Evolutionary conservation across 2,888 invertebrate species (phyloP).

Genomic region (Torymus auratus): DNA sequence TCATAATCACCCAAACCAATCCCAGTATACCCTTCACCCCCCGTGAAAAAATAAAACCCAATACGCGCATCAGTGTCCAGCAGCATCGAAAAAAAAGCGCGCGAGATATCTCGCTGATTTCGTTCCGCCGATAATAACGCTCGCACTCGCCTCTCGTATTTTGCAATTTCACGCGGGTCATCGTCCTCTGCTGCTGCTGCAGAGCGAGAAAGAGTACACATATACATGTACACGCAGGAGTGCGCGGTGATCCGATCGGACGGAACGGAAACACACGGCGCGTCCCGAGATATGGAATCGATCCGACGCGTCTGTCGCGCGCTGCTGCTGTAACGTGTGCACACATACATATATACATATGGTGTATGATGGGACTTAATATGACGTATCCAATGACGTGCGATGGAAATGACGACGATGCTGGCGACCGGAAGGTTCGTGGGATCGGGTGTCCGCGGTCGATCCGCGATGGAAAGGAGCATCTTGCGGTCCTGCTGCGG

Average conservation of each 20-base stretch:
- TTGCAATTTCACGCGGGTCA: background rate
- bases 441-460: no score
- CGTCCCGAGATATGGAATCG: slow-evolving; percentile 45
- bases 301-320: slow-evolving; percentile 35
- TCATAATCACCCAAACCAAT: no score
- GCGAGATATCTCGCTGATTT: background rate
- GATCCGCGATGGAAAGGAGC: no score
- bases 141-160: background rate
- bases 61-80: background rate
- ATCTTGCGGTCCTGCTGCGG: no score
- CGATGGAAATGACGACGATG: slow-evolving; percentile 54
- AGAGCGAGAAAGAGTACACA: background rate
- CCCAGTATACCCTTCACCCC: no score
- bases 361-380: slow-evolving; percentile 56
- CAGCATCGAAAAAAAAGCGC: background rate
- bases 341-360: background rate
- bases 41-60: background rate
- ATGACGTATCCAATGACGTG: slow-evolving; percentile 62
- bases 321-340: background rate
- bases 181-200: background rate
- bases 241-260: slow-evolving; percentile 44
- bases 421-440: slow-evolving; percentile 27
- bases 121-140: slow-evolving; percentile 18
- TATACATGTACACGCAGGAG: background rate
- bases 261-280: slow-evolving; percentile 43